Conservation (phyloP, 2,888 invertebrate species). For the Amblyjoppa fuscipennis region DNA sequence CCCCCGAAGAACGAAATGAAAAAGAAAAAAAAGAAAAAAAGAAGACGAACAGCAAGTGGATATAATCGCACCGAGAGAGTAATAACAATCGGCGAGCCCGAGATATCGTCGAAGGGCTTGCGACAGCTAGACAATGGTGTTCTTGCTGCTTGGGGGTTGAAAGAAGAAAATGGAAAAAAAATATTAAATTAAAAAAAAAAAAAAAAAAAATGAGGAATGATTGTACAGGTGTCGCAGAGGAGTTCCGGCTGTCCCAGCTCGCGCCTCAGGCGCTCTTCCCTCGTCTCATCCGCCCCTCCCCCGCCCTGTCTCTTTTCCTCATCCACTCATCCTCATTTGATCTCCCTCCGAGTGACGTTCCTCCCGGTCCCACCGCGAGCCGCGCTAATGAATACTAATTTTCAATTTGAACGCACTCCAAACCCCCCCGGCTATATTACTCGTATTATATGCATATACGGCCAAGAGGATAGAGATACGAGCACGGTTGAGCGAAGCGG, state of each 20-base stretch:
- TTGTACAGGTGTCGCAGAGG: slow-evolving; percentile 60
- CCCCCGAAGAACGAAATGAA: background rate
- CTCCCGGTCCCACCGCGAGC: slow-evolving; percentile 44
- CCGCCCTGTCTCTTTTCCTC: slow-evolving; percentile 33
- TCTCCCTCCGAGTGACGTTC: slow-evolving; percentile 55
- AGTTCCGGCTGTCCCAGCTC: slow-evolving; percentile 43
- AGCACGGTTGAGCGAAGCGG: background rate
- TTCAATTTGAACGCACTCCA: slow-evolving; percentile 64
- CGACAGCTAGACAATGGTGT: slow-evolving; percentile 56
- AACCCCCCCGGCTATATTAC: slow-evolving; percentile 28
- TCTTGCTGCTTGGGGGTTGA: slow-evolving; percentile 36
- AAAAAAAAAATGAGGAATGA: slow-evolving; percentile 44
- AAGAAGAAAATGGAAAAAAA: slow-evolving; percentile 44
- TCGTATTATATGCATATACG: background rate
- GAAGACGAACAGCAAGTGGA: slow-evolving; percentile 18
- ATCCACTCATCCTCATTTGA: slow-evolving; percentile 62
- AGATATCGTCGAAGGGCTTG: slow-evolving; percentile 48
- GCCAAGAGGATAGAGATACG: background rate
- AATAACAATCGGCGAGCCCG: slow-evolving; percentile 9
- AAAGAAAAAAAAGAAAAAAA: background rate
- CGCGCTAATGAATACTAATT: slow-evolving; percentile 69
- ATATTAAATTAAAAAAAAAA: background rate
- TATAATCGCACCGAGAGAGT: slow-evolving; percentile 58
- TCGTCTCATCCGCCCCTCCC: slow-evolving; percentile 1
- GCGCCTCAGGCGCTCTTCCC: slow-evolving; percentile 55